Percentiles rank a stretch among this genome's conserved stretches.
phyloP scores from a whole-genome alignment of 2,888 invertebrate species.

The Atrina japonica region DNA sequence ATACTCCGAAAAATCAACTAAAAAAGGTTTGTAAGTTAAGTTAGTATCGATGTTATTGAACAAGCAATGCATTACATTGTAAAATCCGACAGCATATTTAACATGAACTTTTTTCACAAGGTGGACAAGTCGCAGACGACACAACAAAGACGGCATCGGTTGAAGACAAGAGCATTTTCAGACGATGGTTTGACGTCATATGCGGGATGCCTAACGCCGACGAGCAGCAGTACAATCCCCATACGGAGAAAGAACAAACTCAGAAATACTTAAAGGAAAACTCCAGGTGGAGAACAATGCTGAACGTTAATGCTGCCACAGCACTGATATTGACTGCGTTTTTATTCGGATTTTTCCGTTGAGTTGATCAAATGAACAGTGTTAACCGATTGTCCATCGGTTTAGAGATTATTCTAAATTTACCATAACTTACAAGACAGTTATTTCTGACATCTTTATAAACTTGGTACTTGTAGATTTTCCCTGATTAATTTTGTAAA shows the following conservation, averaged over 20 bases:
- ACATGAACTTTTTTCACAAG: neutral
- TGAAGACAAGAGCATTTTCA: neutral
- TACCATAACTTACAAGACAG: too few species aligned
- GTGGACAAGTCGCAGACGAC: neutral
- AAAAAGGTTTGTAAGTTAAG: too few species aligned
- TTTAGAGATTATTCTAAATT: too few species aligned
- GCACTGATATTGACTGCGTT: constrained; percentile 66
- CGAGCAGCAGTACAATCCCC: constrained; percentile 32
- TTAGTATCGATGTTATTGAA: too few species aligned
- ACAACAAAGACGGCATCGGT: neutral
- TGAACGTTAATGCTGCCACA: constrained; percentile 68
- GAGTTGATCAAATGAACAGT: too few species aligned
- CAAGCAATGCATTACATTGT: too few species aligned
- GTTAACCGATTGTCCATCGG: too few species aligned
- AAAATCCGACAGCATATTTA: too few species aligned
- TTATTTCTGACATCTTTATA: too few species aligned
- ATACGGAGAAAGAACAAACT: constrained; percentile 52
- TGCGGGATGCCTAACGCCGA: constrained; percentile 63
- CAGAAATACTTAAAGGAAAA: constrained; percentile 59
- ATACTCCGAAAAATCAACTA: too few species aligned
- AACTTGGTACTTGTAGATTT: too few species aligned
- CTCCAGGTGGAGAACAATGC: constrained; percentile 55
- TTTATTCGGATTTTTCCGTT: constrained; percentile 67
- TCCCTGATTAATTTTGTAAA: too few species aligned
- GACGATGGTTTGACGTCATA: constrained; percentile 42